Evolutionary conservation across 2,888 invertebrate genomes (phyloP).

Genomic region (Cephus spinipes): DNA sequence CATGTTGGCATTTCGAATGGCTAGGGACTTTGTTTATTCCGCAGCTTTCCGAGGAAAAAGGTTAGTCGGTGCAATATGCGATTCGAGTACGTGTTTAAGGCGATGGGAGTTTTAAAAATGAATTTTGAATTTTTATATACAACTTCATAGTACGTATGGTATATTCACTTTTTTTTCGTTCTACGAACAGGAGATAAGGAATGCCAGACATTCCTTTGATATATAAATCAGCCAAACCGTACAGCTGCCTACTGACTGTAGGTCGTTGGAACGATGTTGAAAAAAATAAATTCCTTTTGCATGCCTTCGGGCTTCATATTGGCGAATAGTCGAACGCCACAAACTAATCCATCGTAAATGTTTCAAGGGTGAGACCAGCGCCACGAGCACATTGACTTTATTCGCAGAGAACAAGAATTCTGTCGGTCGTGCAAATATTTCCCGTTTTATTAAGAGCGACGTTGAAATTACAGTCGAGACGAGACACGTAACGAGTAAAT

Average conservation of each 20-base stretch:
- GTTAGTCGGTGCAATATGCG: neutral
- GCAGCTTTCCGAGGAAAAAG: neutral
- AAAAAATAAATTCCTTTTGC: neutral
- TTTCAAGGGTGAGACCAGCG: neutral
- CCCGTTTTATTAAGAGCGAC: neutral
- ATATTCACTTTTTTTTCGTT: neutral
- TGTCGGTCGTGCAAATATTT: neutral
- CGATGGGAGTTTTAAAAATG: neutral
- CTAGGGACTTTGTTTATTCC: neutral
- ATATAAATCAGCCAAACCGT: constrained; percentile 30
- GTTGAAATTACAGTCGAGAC: neutral
- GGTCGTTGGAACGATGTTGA: neutral
- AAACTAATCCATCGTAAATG: neutral
- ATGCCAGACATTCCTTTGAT: constrained; percentile 23
- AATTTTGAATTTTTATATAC: neutral
- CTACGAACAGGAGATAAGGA: constrained; percentile 24
- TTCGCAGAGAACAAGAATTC: neutral
- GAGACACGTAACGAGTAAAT: neutral
- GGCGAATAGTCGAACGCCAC: neutral
- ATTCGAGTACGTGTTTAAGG: neutral
- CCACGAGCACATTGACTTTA: neutral
- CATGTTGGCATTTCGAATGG: neutral
- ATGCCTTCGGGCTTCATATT: neutral
- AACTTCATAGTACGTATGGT: neutral
- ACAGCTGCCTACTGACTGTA: constrained; percentile 15